A percentile compares a stretch with the other conserved stretches of the same genome.
phyloP scores from a whole-genome alignment of 2,888 invertebrate species.

The Acleris holmiana region DNA sequence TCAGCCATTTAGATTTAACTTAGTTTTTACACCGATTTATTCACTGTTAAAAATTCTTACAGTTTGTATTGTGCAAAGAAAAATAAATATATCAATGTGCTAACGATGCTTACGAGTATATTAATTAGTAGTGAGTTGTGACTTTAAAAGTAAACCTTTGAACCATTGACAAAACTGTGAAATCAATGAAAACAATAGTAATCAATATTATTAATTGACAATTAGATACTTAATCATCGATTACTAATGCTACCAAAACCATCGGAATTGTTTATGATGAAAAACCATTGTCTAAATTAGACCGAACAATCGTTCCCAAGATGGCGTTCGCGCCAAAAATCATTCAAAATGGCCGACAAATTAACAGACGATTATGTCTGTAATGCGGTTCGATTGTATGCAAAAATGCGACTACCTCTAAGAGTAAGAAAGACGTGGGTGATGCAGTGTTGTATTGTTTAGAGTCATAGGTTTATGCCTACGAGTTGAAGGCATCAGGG shows the following conservation, averaged over 20 bases:
- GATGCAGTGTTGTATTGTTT: too few species aligned
- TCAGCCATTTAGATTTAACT: too few species aligned
- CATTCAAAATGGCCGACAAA: conserved; percentile 31
- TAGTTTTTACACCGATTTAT: too few species aligned
- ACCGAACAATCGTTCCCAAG: conserved; percentile 21
- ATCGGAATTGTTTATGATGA: neutral
- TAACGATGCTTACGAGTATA: too few species aligned
- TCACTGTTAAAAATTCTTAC: too few species aligned
- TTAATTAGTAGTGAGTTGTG: too few species aligned
- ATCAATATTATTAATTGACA: conserved; percentile 9
- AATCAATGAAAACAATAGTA: too few species aligned
- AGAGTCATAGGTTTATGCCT: conserved; percentile 11
- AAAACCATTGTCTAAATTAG: conserved; percentile 34
- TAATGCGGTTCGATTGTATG: conserved; percentile 31
- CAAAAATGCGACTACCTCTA: conserved; percentile 18
- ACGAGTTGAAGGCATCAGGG: neutral
- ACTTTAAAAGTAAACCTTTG: too few species aligned
- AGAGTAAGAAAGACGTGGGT: neutral
- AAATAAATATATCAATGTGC: too few species aligned
- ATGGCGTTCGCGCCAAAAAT: conserved; percentile 32
- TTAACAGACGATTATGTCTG: conserved; percentile 34
- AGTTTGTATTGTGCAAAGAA: too few species aligned
- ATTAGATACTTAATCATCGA: conserved; percentile 16
- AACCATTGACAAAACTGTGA: too few species aligned
- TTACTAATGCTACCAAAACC: neutral